Conservation (phyloP, 2,888 invertebrate species). For the Creontiades dilutus region DNA sequence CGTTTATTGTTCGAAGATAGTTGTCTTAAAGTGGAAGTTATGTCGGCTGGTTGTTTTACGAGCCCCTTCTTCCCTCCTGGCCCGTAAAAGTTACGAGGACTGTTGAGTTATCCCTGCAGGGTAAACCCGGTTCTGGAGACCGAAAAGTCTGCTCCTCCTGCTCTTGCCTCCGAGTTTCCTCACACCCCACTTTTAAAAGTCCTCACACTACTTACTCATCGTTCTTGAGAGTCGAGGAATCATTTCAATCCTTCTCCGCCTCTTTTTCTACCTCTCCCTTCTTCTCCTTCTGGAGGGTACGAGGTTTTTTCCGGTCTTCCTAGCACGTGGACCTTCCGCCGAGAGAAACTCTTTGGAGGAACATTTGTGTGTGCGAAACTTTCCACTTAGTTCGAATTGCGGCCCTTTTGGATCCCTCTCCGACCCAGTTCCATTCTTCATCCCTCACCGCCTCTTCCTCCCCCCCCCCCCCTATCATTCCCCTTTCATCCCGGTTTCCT, state of each 20-base stretch:
- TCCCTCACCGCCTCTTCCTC: not conserved
- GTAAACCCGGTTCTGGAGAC: not conserved
- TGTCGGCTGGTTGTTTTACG: not conserved
- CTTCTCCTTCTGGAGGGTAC: not conserved
- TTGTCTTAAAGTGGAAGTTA: not conserved
- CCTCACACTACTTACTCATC: not conserved
- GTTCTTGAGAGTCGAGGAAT: not conserved
- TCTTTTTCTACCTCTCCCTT: not conserved
- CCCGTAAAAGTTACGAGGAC: not conserved
- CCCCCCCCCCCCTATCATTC: not conserved
- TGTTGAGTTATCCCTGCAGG: not conserved
- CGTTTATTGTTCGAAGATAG: too few relatives aligned
- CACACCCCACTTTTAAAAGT: not conserved
- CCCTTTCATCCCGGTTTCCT: conserved; percentile 2
- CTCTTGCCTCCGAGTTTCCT: not conserved
- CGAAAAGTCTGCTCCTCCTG: not conserved
- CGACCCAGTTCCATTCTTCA: not conserved
- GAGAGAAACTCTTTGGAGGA: not conserved
- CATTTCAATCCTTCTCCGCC: not conserved
- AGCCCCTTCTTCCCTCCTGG: not conserved
- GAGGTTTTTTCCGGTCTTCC: not conserved
- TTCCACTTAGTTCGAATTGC: conserved; percentile 32
- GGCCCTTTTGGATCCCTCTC: not conserved
- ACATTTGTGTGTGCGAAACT: conserved; percentile 32
- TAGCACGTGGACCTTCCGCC: not conserved